Evolutionary conservation across 2,113 vertebrate genomes (phyloP), one percentile per base, ranked within the genome.

Genomic region (Labeo catla): DNA sequence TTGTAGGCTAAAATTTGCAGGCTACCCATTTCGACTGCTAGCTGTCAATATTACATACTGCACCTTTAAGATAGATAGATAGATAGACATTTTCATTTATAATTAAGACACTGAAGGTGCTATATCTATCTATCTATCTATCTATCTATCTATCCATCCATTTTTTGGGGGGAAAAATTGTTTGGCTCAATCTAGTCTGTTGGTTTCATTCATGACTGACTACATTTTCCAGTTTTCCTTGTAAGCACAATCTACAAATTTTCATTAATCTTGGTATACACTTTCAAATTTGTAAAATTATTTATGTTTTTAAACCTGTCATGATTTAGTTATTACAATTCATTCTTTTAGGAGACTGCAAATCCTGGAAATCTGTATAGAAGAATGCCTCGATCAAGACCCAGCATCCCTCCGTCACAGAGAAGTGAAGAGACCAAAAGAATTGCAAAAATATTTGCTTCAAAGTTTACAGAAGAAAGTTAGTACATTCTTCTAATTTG

Each of bases 401-500:
- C 94, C n/a, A 88, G 78, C 87, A 87, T 94, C 49, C 90, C 92
- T 0, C 80, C 88, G 0, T 86, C 91, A 13, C 91, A 94, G 85
- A 95, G 94, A 0, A 95, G 94, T 77, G 92, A 96, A 84, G 96
- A 97, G 87, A 94, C 96, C 0, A 86, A 92, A 76, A 95, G 98
- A 80, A 98, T 99, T 1, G 95, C 96, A 21, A 95, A 95, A 88
- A 99, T 99, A 86, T 99, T 99, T 93, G 94, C 96, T 8, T 91
- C 95, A 65, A 95, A 81, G 34, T 95, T 95, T 81, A 91, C 95
- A 81, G 89, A 95, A 82, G 89, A 89, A 76, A 68, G 93, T 21
- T 95, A 93, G 80, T 13, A 50, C 1, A 1, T 45, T 86, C 47
- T 50, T 16, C 66, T 12, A 61, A 57, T 77, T 65, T 89, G 15